Conservation (phyloP, 2,888 invertebrate species). For the Capitulum mitella region DNA sequence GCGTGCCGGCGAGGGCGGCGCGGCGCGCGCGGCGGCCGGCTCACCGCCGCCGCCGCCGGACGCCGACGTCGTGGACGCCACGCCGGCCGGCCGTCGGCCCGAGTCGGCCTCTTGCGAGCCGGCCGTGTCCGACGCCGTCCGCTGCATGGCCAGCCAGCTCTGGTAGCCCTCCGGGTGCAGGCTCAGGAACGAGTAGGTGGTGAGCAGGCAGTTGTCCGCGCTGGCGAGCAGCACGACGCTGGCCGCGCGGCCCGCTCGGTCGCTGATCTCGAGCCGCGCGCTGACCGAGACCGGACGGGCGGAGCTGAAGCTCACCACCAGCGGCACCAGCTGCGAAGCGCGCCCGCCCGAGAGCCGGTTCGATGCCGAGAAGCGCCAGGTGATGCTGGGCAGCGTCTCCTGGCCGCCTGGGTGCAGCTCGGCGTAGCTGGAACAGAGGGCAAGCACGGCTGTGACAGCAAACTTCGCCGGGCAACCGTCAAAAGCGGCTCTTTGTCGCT, state of each 20-base stretch:
- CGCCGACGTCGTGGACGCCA: not conserved
- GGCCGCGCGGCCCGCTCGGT: not conserved
- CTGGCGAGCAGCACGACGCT: slow-evolving; percentile 38
- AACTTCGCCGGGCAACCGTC: no score
- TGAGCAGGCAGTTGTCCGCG: slow-evolving; percentile 42
- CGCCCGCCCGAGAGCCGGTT: not conserved
- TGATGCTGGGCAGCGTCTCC: not conserved
- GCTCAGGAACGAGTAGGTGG: slow-evolving; percentile 38
- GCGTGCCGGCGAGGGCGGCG: not conserved
- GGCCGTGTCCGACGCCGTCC: not conserved
- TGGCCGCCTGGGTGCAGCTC: not conserved
- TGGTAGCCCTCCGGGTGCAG: slow-evolving; percentile 6
- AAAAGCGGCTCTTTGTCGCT: no score
- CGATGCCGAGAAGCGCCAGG: not conserved
- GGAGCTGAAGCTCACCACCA: not conserved
- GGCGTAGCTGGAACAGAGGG: not conserved
- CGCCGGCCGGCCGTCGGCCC: not conserved
- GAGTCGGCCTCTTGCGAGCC: not conserved
- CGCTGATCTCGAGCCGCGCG: not conserved
- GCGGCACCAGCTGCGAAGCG: not conserved
- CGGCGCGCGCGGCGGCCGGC: not conserved
- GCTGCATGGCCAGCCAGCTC: not conserved
- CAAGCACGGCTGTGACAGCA: not conserved
- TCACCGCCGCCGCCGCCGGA: not conserved
- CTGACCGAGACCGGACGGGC: not conserved